Base-by-base conservation (phyloP, 1,140 invertebrate species). In the Apocrypta bakeri region DNA sequence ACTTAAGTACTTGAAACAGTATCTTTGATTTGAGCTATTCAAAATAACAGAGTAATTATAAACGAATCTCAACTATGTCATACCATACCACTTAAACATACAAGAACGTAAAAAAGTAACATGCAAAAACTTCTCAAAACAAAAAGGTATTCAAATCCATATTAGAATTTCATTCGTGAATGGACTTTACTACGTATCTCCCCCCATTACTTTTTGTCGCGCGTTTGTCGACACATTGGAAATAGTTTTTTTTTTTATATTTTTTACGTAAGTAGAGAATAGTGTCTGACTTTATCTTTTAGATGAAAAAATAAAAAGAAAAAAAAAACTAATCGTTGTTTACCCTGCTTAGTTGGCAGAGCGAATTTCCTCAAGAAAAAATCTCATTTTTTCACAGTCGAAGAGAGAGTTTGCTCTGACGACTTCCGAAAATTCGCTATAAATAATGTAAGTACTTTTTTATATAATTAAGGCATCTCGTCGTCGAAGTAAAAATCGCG, bases 321-420 rank as follows among this genome's bases (percentile, higher is more conserved):
- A 33, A 76, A 63, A 63, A 76, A 76, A 76, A 76, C 63, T 21
- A 21, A 56, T 56, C 56, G 27, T 63, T 82, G 9, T 56, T n/a
- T 82, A 83, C 81, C 81, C 81, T 83, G 75, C 75, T 78, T 83
- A 6, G 7, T 72, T 40, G 25, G 79, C 14, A 56, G 21, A 82
- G 31, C 48, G 63, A 82, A 76, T 82, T 77, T 77, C 37, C 42
- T 40, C 61, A 72, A n/a, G 56, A 73, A 73, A 83, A 83, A 72
- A 83, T 77, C 66, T 82, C 25, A 76, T 71, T 71, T 76, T 76
- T 69, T 48, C 24, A 48, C 21, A n/a, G 27, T 68, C 37, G 4
- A 56, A 6, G 21, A 56, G 21, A 56, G 33, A 37, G 17, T 21
- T n/a, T 56, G 48, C 17, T 6, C 17, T 56, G 6, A n/a, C 48